Conservation (phyloP, 2,888 invertebrate species). For the Campoletis raptor region DNA sequence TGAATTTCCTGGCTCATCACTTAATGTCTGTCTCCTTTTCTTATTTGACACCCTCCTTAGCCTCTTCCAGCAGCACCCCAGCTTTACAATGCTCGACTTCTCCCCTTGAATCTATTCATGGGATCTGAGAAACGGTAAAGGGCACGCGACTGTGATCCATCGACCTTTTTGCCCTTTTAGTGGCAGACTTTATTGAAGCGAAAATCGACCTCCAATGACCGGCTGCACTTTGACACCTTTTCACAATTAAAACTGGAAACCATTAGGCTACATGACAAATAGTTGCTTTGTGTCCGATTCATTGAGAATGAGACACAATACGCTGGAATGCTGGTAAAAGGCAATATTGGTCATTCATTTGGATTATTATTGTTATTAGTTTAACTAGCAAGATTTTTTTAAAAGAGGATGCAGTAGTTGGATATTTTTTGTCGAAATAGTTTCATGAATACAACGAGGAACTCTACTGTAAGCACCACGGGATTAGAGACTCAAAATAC, state of each 20-base stretch:
- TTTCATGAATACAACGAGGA: not conserved
- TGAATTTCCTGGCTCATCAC: conserved; percentile 32
- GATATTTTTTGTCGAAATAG: too few relatives aligned
- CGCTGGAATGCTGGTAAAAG: not conserved
- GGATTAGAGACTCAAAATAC: not conserved
- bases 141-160: conserved; percentile 50
- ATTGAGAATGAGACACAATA: not conserved
- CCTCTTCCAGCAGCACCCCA: not conserved
- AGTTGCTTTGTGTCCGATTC: not conserved
- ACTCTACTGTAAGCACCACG: not conserved
- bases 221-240: conserved; percentile 31
- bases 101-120: conserved; percentile 16
- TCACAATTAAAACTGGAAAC: conserved; percentile 36
- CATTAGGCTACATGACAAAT: conserved; percentile 20
- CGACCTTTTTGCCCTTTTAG: conserved; percentile 6
- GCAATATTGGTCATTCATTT: not conserved
- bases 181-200: conserved; percentile 26
- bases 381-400: too few relatives aligned
- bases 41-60: conserved; percentile 19
- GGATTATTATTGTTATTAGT: too few relatives aligned
- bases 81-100: not conserved
- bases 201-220: not conserved
- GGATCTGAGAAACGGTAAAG: conserved; percentile 32
- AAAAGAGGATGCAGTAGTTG: too few relatives aligned
- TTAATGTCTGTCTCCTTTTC: conserved; percentile 20